These are phyloP conservation scores for Meloidogyne floridensis DNA, from an alignment of 1,140 invertebrate genomes.

Conservation along the genomic window DNA sequence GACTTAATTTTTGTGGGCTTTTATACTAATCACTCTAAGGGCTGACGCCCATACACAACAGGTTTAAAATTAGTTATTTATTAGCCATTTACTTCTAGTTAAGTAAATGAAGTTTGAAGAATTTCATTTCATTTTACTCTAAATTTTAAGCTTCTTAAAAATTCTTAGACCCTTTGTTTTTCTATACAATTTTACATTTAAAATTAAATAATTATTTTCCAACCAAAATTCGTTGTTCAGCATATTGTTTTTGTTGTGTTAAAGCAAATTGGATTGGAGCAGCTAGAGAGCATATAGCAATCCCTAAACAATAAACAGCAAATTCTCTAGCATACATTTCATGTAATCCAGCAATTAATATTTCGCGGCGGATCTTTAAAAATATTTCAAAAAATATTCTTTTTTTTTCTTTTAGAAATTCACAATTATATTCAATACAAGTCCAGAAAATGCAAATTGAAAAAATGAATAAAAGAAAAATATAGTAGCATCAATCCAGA, in stretches of 20 bases:
- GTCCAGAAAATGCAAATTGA: conserved; percentile 32
- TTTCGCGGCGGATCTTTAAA: conserved; percentile 33
- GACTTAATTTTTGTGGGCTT: too few species aligned
- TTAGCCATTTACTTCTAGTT: too few species aligned
- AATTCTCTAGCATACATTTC: conserved; percentile 34
- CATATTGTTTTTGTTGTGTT: conserved; percentile 31
- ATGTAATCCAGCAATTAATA: conserved; percentile 26
- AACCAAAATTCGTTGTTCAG: conserved; percentile 38
- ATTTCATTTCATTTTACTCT: too few species aligned
- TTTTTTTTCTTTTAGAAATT: not conserved
- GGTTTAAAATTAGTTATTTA: too few species aligned
- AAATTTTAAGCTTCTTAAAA: too few species aligned
- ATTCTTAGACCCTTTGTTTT: too few species aligned
- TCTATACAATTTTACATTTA: too few species aligned
- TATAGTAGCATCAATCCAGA: conserved; percentile 29
- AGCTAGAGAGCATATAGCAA: conserved; percentile 33
- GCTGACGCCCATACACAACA: too few species aligned
- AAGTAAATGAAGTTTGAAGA: too few species aligned
- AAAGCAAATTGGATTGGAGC: conserved; percentile 30
- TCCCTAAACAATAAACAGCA: conserved; percentile 31
- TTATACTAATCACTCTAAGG: too few species aligned
- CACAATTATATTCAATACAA: conserved; percentile 20
- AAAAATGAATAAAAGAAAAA: conserved; percentile 29
- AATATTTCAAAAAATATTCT: not conserved
- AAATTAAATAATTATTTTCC: not conserved